phyloP scores from a whole-genome alignment of 2,113 vertebrate genomes.

The Nothobranchius kuhntae region DNA sequence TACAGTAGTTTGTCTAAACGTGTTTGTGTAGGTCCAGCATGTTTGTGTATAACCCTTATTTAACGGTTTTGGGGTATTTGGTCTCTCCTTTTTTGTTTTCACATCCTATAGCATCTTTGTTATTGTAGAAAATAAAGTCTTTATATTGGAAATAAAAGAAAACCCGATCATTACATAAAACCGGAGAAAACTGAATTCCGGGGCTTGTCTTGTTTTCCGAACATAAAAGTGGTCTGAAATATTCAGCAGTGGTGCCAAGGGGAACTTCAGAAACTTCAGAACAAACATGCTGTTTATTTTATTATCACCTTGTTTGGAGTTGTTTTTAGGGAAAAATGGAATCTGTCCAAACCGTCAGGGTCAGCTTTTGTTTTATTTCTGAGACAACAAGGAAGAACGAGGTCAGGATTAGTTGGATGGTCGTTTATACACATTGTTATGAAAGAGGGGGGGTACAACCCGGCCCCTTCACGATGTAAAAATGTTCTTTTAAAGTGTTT shows the following conservation, averaged over 20 bases:
- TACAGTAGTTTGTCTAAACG: conserved; percentile 16
- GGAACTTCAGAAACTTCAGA: conserved; percentile 17
- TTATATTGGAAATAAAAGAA: conserved; percentile 3
- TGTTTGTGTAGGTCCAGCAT: background rate
- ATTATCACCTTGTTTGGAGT: background rate
- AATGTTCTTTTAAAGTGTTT: too few species aligned
- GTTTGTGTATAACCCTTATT: conserved; percentile 15
- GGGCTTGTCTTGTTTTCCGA: conserved; percentile 24
- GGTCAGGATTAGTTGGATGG: background rate
- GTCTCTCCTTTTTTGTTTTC: conserved; percentile 17
- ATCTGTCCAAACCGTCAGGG: conserved; percentile 4
- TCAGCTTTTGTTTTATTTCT: background rate
- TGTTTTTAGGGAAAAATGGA: conserved; percentile 43
- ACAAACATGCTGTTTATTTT: conserved; percentile 39
- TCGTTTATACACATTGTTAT: background rate
- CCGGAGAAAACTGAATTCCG: conserved; percentile 1
- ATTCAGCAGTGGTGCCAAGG: background rate
- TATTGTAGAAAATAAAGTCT: conserved; percentile 25
- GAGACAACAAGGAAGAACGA: background rate
- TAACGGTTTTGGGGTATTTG: conserved; percentile 10
- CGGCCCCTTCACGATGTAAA: background rate
- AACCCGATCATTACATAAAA: conserved; percentile 29
- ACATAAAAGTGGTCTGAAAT: conserved; percentile 14
- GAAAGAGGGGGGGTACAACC: background rate
- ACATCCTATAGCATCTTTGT: background rate